Evolutionary conservation across 2,888 invertebrate species (phyloP).

Genomic region (Coelopa pilipes): DNA sequence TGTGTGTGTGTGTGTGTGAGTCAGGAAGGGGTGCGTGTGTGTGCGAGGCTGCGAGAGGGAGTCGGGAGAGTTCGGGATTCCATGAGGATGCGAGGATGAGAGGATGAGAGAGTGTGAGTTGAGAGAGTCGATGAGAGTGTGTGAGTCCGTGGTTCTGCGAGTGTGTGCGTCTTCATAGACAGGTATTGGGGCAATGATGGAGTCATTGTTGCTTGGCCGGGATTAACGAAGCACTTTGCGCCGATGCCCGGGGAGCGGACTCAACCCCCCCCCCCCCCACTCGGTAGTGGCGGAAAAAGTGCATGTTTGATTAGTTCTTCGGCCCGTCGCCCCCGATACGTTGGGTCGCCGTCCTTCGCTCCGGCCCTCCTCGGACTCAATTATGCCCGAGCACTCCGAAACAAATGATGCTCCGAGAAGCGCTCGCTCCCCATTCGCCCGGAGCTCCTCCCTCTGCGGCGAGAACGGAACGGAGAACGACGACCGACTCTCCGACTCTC

Average conservation of each 20-base stretch:
- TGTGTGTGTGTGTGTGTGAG: too few species aligned
- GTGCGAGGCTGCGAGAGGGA: too few species aligned
- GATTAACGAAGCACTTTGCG: conserved; percentile 21
- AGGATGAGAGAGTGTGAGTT: too few species aligned
- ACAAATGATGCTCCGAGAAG: neutral
- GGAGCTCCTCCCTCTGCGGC: conserved; percentile 16
- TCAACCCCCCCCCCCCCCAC: neutral
- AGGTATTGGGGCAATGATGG: conserved; percentile 16
- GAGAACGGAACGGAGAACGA: conserved; percentile 2
- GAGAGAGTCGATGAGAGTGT: too few species aligned
- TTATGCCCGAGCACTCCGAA: neutral
- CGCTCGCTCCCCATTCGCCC: neutral
- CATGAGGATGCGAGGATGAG: too few species aligned
- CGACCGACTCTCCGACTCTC: neutral
- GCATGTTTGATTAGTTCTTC: neutral
- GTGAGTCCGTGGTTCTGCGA: too few species aligned
- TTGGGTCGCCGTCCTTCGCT: neutral
- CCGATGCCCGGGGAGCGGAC: conserved; percentile 1
- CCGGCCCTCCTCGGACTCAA: conserved; percentile 16
- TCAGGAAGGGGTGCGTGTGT: too few species aligned
- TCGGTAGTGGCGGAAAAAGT: neutral
- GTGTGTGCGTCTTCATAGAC: too few species aligned
- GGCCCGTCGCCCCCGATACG: neutral
- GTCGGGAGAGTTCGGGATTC: too few species aligned
- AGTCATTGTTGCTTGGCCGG: conserved; percentile 30